These are phyloP conservation scores for Galago senegalensis DNA, from an alignment of 2,797 vertebrate genomes.

Conservation along the genomic window DNA sequence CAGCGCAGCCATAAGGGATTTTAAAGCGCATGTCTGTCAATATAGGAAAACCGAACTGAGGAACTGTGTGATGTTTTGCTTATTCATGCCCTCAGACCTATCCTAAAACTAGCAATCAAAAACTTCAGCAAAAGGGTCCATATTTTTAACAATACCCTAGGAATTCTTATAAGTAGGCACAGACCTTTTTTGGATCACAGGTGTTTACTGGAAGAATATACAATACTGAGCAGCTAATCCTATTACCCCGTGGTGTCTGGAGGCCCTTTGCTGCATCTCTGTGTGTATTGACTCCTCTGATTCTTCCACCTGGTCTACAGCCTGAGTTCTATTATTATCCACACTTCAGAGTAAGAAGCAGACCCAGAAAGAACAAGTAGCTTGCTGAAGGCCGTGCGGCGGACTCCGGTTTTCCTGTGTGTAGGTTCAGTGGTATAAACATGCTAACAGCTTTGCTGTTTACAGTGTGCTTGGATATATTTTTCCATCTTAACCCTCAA, in stretches of 20 bases:
- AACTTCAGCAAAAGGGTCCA: slow-evolving; percentile 2
- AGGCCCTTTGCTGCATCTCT: background rate
- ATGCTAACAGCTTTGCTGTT: background rate
- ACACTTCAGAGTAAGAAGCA: background rate
- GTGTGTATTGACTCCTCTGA: background rate
- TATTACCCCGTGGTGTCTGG: background rate
- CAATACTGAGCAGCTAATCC: slow-evolving; percentile 20
- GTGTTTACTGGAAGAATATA: slow-evolving; percentile 6
- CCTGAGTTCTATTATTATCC: background rate
- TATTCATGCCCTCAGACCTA: background rate
- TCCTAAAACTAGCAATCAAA: background rate
- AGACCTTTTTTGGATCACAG: background rate
- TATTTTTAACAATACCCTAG: background rate
- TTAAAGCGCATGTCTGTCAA: background rate
- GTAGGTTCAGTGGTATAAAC: background rate
- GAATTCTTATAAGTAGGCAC: background rate
- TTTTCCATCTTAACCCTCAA: slow-evolving; percentile 4
- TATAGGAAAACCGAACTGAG: slow-evolving; percentile 12
- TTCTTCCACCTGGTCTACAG: background rate
- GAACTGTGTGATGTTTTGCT: slow-evolving; percentile 35
- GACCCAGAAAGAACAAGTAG: background rate
- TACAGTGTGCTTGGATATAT: background rate
- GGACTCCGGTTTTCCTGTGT: background rate
- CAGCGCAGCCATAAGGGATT: background rate
- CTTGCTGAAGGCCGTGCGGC: background rate